Evolutionary conservation across 2,113 vertebrate genomes (phyloP).

Genomic region (Lasiurus borealis): DNA sequence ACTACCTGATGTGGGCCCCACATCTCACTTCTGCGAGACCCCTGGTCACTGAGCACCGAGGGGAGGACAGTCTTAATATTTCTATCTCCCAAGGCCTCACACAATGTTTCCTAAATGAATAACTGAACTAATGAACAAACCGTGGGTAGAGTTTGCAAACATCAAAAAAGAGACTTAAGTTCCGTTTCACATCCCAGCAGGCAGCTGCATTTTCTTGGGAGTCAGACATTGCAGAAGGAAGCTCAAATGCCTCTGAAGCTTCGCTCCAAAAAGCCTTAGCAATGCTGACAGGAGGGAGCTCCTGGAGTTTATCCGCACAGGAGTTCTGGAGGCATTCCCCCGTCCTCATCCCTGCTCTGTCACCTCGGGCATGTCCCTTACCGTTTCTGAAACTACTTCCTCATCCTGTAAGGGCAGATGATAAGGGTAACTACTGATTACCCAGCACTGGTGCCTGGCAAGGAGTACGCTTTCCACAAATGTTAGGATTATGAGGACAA

Average conservation of each 20-base stretch:
- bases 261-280: background rate
- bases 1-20: background rate
- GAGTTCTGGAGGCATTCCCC: background rate
- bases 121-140: background rate
- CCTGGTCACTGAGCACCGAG: background rate
- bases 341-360: background rate
- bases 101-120: background rate
- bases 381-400: background rate
- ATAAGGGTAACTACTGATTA: too few relatives aligned
- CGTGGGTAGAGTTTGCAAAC: background rate
- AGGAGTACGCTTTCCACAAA: background rate
- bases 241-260: background rate
- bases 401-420: background rate
- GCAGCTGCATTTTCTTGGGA: background rate
- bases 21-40: background rate
- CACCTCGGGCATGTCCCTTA: background rate
- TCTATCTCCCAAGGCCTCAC: background rate
- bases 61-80: background rate
- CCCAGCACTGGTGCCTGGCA: background rate
- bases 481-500: background rate
- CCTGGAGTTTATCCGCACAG: fast-evolving
- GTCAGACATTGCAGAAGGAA: background rate
- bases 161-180: background rate
- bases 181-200: background rate
- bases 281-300: background rate